Evolutionary conservation across 2,113 vertebrate genomes (phyloP).

Genomic region (Callaeas wilsoni): DNA sequence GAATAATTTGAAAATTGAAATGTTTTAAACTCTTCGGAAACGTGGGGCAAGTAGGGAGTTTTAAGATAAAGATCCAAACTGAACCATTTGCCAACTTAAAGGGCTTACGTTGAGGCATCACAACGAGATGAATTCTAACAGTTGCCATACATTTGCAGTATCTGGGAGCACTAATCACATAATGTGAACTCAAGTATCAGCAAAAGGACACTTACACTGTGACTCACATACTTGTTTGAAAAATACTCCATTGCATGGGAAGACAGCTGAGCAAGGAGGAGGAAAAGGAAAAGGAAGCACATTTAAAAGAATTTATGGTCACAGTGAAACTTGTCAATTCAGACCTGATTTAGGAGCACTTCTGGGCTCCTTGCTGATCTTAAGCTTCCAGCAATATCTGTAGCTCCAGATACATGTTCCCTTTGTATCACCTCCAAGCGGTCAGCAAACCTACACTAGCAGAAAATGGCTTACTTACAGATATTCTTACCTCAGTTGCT

Average conservation of each 20-base stretch:
- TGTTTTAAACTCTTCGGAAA: neutral
- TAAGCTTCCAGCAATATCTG: neutral
- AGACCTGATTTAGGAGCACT: neutral
- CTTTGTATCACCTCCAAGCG: neutral
- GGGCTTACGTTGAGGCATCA: neutral
- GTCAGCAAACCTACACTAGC: neutral
- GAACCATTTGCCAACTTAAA: neutral
- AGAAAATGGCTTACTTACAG: neutral
- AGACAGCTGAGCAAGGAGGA: neutral
- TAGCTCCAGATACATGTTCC: neutral
- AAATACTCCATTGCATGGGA: neutral
- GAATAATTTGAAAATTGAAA: neutral
- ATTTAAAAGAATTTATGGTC: neutral
- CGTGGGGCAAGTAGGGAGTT: rapidly evolving
- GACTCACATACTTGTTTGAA: neutral
- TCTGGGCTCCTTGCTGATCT: neutral
- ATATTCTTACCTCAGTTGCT: neutral
- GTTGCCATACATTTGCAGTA: neutral
- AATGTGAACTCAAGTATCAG: neutral
- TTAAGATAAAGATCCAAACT: neutral
- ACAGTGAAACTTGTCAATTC: neutral
- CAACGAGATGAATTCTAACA: neutral
- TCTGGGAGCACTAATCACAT: neutral
- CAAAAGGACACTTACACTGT: neutral
- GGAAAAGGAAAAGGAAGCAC: neutral